Evolutionary conservation across 2,888 invertebrate genomes (phyloP).

Genomic region (Chorisops tibialis): DNA sequence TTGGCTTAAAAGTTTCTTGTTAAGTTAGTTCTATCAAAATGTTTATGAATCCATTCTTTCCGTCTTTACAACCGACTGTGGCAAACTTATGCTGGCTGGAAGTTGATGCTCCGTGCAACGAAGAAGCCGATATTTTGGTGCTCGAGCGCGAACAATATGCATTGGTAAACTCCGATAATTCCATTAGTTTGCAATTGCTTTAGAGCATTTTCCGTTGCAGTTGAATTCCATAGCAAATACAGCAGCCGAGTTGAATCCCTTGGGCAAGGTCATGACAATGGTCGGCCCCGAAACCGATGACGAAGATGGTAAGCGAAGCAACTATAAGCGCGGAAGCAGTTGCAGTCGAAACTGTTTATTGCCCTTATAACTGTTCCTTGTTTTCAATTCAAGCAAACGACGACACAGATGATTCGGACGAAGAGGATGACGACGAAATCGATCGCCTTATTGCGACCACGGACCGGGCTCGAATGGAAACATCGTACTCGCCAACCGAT

Average conservation of each 20-base stretch:
- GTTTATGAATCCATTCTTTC: constrained; percentile 64
- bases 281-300: constrained; percentile 61
- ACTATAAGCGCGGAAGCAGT: neutral
- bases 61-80: constrained; percentile 64
- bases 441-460: constrained; percentile 46
- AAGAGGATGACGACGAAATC: constrained; percentile 60
- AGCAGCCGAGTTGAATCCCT: constrained; percentile 60
- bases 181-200: neutral
- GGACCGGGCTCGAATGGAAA: constrained; percentile 42
- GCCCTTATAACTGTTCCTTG: no score
- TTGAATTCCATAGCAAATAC: constrained; percentile 55
- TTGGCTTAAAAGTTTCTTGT: neutral
- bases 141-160: constrained; percentile 68
- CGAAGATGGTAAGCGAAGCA: constrained; percentile 55
- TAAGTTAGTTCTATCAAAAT: constrained; percentile 40
- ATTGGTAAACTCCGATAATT: constrained; percentile 57
- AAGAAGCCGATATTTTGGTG: constrained; percentile 68
- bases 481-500: constrained; percentile 45
- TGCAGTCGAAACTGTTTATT: neutral
- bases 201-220: no score
- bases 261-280: constrained; percentile 63
- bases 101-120: constrained; percentile 68
- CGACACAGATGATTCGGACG: constrained; percentile 61
- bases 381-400: constrained; percentile 54
- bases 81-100: constrained; percentile 73